Evolutionary conservation across 2,113 vertebrate species (phyloP), one percentile per base, ranked within the genome.

Genomic region (Rynchops niger): DNA sequence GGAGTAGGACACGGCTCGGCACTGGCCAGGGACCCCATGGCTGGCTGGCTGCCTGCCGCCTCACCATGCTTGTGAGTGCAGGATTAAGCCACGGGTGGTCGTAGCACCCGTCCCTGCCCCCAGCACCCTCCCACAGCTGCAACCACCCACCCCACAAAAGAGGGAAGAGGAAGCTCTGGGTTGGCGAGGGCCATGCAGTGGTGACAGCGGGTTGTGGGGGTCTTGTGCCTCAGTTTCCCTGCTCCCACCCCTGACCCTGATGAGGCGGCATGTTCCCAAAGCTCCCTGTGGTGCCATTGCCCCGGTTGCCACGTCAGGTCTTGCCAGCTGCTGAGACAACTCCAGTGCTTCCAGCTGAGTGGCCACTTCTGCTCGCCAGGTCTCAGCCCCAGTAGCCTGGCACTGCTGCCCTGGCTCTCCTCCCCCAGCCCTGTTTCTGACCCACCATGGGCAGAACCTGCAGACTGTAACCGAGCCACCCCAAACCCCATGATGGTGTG

Each of bases 81-180:
- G 72, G 26, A 63, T 69, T 72, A 77, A 63, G 29, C 53, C 30
- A 42, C 1, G 1, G 53, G 43, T 66, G 27, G 5, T 65, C 1
- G 1, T 52, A 43, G 25, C 22, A 62, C 12, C 42, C 4, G 0
- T 43, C n/a, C 27, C 15, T 43, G 10, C 3, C 3, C 15, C 62
- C 42, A 58, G 34, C n/a, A 55, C n/a, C 56, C 47, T 67, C 42
- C 32, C 1, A 1, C 5, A 3, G 16, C 2, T 59, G n/a, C 2
- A 4, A n/a, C 11, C 1, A 1, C 2, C 20, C 12, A 1, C 7
- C 6, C 12, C 4, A 14, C 5, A 29, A 56, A 43, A 26, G 2
- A 12, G 18, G 10, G 62, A 38, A 53, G 32, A 43, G 30, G 15
- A 63, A 30, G 45, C 22, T 63, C 30, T 77, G 67, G 12, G 4